Percentiles rank a stretch among this genome's conserved stretches.
Conservation (phyloP, 2,888 invertebrate genomes). For the Limnephilus lunatus region DNA sequence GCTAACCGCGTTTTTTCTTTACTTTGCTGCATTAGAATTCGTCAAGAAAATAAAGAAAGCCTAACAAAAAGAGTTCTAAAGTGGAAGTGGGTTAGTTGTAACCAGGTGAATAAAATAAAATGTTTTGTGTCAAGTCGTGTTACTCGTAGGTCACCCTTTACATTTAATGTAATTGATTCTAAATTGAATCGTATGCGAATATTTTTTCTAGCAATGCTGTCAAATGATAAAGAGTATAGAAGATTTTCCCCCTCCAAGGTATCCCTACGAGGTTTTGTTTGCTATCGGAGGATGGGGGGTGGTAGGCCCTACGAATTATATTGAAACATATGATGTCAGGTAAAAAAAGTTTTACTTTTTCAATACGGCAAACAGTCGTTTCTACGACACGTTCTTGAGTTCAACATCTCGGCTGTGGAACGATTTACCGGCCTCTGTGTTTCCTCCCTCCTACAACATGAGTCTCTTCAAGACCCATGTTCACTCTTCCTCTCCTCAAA, state of each 20-base stretch:
- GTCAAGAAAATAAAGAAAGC: slow-evolving; percentile 75
- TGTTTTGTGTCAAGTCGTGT: background rate
- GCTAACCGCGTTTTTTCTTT: slow-evolving; percentile 78
- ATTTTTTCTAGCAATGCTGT: background rate
- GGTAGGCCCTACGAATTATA: slow-evolving; percentile 89
- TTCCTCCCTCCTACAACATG: too few species aligned
- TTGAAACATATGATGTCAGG: slow-evolving; percentile 87
- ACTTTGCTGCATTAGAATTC: slow-evolving; percentile 82
- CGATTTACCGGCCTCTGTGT: too few species aligned
- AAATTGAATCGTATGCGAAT: background rate
- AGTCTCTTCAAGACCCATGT: too few species aligned
- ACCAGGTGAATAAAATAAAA: slow-evolving; percentile 71
- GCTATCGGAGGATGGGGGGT: slow-evolving; percentile 91
- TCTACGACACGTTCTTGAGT: too few species aligned
- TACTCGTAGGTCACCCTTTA: background rate
- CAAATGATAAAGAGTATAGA: background rate
- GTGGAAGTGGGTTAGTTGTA: slow-evolving; percentile 77
- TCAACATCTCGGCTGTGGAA: too few species aligned
- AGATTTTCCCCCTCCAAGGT: background rate
- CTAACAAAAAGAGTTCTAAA: slow-evolving; percentile 76
- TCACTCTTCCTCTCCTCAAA: too few species aligned
- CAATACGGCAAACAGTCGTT: too few species aligned
- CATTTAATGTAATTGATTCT: background rate
- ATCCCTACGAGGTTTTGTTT: slow-evolving; percentile 86
- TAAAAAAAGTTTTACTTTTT: slow-evolving; percentile 69